Evolutionary conservation across 2,113 vertebrate genomes (phyloP), one percentile per base, ranked within the genome.

Genomic region (Cyprinodon variegatus): DNA sequence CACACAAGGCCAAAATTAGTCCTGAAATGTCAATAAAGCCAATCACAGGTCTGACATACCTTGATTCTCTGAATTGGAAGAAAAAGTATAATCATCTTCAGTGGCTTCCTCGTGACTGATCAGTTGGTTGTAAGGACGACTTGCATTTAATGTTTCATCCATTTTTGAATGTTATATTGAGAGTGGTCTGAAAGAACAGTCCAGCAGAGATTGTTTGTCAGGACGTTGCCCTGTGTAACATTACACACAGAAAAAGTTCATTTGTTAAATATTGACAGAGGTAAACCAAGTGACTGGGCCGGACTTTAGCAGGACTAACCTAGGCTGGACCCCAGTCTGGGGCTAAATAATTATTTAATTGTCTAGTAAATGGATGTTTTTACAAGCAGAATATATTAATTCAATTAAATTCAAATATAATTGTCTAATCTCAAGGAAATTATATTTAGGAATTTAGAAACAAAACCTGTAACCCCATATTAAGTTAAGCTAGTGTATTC

Each of bases 221-320:
- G 89, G 88, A 85, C 88, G 74, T 92, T 91, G 88, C 77, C 84
- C 86, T 76, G 46, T 53, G 37, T 17, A 71, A 67, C 74, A 79
- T 72, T 68, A 67, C 85, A 87, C 89, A 89, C 79, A 86, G n/a
- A 89, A 84, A 76, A 66, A 67, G 68, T 68, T 65, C 6, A 68
- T 69, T 66, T 66, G 90, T 89, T 89, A 91, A 90, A 88, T 59
- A 90, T 91, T 90, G 43, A 90, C 86, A 78, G 71, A 0, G 37
- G 12, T 72, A 17, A 13, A 61, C 20, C 0, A 8, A n/a, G 50
- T 57, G 14, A 14, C 50, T 53, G 17, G 50, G 17, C 17, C 1
- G 4, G 50, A 9, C 14, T 57, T 57, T 57, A 57, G 50, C 50
- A 57, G 20, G 17, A 6, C 48, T 17, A 6, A 50, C 14, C 48